Base-by-base conservation (phyloP, 2,797 vertebrate genomes). In the Podarcis lilfordi region DNA sequence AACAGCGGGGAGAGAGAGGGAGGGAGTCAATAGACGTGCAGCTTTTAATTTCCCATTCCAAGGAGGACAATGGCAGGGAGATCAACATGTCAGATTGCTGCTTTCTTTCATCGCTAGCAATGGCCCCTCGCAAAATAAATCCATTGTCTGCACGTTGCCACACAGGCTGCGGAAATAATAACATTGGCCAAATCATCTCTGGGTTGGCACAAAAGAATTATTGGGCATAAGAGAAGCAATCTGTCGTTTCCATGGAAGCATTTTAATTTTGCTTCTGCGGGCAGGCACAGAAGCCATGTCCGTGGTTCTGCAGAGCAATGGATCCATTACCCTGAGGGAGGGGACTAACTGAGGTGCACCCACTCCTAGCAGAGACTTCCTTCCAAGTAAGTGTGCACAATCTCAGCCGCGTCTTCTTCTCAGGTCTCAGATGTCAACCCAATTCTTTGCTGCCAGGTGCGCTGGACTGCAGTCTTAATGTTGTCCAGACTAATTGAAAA, bases 201-300 rank as follows among this genome's bases (percentile, higher is more conserved):
- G 61, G 74, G 50, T 32, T 81, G 64, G 79, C 82, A 82, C 80
- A 55, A 74, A 89, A 86, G 86, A 92, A 89, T 69, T 55, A 88
- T 82, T 55, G 23, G 15, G 23, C 86, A 84, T 91, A 45, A 72
- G 88, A 89, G 88, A 77, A 45, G 88, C 91, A 87, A 71, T 77
- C 79, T 88, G 32, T 66, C 0, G 86, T 94, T 95, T 94, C 93
- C 90, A 92, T 93, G 91, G 94, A 91, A 89, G 84, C 92, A 27
- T 72, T 89, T 79, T 35, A 27, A n/a, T 55, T 43, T 87, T 25
- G 3, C 76, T 32, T 75, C 5, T 2, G 2, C 11, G 0, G 69
- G 32, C 2, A 29, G 15, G 29, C 23, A 64, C 37, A 80, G 78
- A 69, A 78, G 80, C 29, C 82, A 23, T 25, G 8, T 23, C 21